Base-by-base conservation (phyloP, 2,113 vertebrate genomes). In the Glaucidium brasilianum region DNA sequence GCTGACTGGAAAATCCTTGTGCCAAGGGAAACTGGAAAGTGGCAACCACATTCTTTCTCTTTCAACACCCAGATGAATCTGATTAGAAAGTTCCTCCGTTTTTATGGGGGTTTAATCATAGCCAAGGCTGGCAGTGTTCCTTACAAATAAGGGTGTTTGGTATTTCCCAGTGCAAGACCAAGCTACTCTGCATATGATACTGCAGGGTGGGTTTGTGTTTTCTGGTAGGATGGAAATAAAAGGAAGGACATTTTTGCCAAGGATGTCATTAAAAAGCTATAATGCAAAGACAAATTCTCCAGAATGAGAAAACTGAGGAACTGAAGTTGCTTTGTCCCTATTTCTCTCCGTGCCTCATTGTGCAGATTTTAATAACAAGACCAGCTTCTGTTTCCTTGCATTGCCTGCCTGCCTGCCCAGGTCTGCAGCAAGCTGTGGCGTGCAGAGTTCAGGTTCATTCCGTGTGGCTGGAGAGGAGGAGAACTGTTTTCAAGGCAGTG, bases 21-120 rank as follows among this genome's bases (percentile, higher is more conserved):
- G 87, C 94, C 93, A 93, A 93, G 53, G 85, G 80, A 89, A 95
- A 79, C 43, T 85, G 92, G 91, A 8, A 96, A 96, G 84, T 72
- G 81, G 69, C 62, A 75, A 64, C 58, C 41, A 22, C 77, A 37
- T 92, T 59, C 81, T 74, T 87, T 7, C 43, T 85, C 56, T 91
- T 45, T 87, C 93, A 45, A 43, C 77, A 64, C 27, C 34, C 4
- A 0, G 39, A 60, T 32, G 69, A 79, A 85, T 60, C 43, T 78
- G 66, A 69, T 74, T 58, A 43, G 56, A 74, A 62, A 88, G 15
- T 12, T 11, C 52, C 69, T 96, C 58, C 37, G 6, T 35, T 68
- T 96, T 94, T 58, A 64, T 60, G 45, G 43, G 16, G 27, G 39
- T 94, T 87, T 82, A 84, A 75, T 71, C 73, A 39, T 18, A 74